Evolutionary conservation across 2,888 invertebrate species (phyloP).

Genomic region (Eustalomyia histrio): DNA sequence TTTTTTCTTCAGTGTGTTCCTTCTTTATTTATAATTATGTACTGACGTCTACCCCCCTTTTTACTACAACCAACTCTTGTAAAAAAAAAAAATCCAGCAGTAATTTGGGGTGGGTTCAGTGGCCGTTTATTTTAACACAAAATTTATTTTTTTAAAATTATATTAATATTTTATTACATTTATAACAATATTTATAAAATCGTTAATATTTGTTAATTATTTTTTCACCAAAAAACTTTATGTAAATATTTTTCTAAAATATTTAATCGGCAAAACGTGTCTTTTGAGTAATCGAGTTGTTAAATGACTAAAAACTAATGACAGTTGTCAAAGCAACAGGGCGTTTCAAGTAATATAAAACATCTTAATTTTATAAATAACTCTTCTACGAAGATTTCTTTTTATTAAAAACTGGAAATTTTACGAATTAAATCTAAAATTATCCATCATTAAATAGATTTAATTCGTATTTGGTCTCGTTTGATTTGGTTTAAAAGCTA

Average conservation of each 20-base stretch:
- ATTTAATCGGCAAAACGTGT: slow-evolving; percentile 56
- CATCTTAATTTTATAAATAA: neutral
- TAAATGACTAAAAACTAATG: slow-evolving; percentile 30
- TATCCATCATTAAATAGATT: too few species aligned
- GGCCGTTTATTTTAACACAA: slow-evolving; percentile 22
- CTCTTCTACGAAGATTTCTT: too few species aligned
- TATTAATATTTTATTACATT: neutral
- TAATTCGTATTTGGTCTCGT: too few species aligned
- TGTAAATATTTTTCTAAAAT: slow-evolving; percentile 58
- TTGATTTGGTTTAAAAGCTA: too few species aligned
- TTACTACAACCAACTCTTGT: slow-evolving; percentile 30
- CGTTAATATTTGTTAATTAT: neutral
- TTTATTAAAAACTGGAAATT: too few species aligned
- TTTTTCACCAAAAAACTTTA: slow-evolving; percentile 18
- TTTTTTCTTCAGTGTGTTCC: neutral
- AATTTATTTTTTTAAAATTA: neutral
- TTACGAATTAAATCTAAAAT: too few species aligned
- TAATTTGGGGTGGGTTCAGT: slow-evolving; percentile 54
- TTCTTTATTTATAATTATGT: slow-evolving; percentile 43
- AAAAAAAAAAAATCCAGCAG: slow-evolving; percentile 32
- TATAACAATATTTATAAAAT: neutral
- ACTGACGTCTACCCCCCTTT: slow-evolving; percentile 57
- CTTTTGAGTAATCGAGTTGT: slow-evolving; percentile 34
- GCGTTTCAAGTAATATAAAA: neutral
- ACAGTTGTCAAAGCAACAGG: slow-evolving; percentile 24